Conservation (phyloP, 2,888 invertebrate species). For the Tiliacea aurago region DNA sequence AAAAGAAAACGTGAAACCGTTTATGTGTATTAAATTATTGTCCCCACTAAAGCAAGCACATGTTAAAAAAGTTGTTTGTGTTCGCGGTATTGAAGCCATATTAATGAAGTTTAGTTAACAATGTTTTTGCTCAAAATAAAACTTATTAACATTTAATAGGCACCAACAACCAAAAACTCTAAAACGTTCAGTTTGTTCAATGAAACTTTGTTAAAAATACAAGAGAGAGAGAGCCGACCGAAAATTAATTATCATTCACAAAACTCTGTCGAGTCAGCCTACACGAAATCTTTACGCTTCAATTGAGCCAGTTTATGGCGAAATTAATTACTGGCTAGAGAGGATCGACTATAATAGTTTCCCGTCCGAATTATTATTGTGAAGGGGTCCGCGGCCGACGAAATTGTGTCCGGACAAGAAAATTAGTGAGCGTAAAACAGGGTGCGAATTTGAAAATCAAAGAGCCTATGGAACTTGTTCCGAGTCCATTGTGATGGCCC, state of each 20-base stretch:
- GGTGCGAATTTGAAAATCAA: constrained; percentile 90
- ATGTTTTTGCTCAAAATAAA: constrained; percentile 25
- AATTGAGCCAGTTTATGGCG: constrained; percentile 89
- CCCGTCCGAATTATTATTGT: constrained; percentile 89
- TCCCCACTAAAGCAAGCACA: no score
- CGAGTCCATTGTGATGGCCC: constrained; percentile 84
- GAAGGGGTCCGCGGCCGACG: constrained; percentile 80
- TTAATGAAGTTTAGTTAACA: neutral
- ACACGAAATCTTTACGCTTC: constrained; percentile 89
- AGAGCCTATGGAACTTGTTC: constrained; percentile 85
- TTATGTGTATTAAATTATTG: no score
- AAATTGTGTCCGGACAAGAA: constrained; percentile 91
- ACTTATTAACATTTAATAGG: constrained; percentile 40
- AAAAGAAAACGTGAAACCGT: no score
- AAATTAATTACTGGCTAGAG: constrained; percentile 90
- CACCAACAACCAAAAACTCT: constrained; percentile 53
- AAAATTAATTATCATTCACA: constrained; percentile 86
- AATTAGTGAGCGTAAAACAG: constrained; percentile 90
- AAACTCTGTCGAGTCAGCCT: constrained; percentile 84
- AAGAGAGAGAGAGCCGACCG: constrained; percentile 71
- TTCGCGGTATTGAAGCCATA: neutral
- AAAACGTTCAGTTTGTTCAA: constrained; percentile 69
- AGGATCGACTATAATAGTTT: constrained; percentile 90
- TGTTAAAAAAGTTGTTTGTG: neutral
- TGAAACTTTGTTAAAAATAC: constrained; percentile 79